These are phyloP conservation scores for Ophioninae sp. DNA, from an alignment of 2,888 invertebrate species.

Conservation along the genomic window DNA sequence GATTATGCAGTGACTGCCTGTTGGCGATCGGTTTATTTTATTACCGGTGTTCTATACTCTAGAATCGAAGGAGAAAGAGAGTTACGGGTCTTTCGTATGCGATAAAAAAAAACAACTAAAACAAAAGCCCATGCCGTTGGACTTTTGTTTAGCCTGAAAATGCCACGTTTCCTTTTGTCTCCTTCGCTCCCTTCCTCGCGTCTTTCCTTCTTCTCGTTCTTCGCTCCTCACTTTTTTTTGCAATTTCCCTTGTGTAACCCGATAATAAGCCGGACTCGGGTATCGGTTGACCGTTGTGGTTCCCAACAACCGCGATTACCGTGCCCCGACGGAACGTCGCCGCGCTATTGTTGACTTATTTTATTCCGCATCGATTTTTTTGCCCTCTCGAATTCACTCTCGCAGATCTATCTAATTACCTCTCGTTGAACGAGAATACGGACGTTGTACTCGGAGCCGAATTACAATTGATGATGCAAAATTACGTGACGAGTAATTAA, in stretches of 20 bases:
- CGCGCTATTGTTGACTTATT: conserved; percentile 45
- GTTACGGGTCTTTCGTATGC: neutral
- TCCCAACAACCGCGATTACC: conserved; percentile 36
- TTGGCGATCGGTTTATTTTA: conserved; percentile 1
- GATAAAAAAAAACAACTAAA: neutral
- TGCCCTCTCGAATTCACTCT: neutral
- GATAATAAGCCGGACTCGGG: conserved; percentile 50
- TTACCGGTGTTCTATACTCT: neutral
- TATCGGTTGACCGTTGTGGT: conserved; percentile 40
- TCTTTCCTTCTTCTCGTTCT: conserved; percentile 7
- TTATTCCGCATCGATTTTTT: conserved; percentile 35
- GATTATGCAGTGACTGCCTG: conserved; percentile 4
- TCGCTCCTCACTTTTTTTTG: neutral
- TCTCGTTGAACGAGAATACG: neutral
- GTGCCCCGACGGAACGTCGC: neutral
- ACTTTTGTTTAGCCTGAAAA: neutral
- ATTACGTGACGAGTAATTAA: neutral
- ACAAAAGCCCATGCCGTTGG: neutral
- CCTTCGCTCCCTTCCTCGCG: neutral
- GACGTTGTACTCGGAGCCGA: neutral
- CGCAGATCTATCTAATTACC: neutral
- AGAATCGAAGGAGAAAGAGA: conserved; percentile 6
- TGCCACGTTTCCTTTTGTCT: neutral
- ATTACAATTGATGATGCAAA: neutral
- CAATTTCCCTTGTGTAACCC: conserved; percentile 19